Evolutionary conservation across 2,888 invertebrate genomes (phyloP), one percentile per base, ranked within the genome.

Genomic region (Mylabris sibirica): DNA sequence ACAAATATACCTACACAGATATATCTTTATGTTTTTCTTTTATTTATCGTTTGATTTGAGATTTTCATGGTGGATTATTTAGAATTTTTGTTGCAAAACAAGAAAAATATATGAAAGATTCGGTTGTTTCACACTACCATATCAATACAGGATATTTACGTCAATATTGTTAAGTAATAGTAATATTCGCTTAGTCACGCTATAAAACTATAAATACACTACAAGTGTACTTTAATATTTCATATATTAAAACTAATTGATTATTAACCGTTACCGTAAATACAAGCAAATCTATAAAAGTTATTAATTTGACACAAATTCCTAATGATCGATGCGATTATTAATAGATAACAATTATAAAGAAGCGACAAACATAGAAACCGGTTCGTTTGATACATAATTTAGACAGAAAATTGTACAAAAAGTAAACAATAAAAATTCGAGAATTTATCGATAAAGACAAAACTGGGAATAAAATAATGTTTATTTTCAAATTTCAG

Each of bases 401-500:
- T 38, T 12, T 3, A 30, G 8, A 30, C 30, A 30, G 30, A 30
- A 35, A 11, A 35, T 12, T 35, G 41, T 41, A 41, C 17, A 49
- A 17, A 49, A 49, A 49, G 20, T 17, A 49, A 49, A 49, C 17
- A 49, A 49, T 20, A 49, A 49, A 49, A 30, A 30, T 8, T 8
- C 30, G 8, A 30, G 30, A 30, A 49, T 49, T 49, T 49, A 49
- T 49, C 49, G 49, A 6, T 20, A 41, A 14, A 62, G 66, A 69
- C 64, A 69, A 30, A 30, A 69, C 66, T 69, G 49, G 9, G 49
- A 66, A 69, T 64, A 66, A 69, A 62, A 61, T 69, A 64, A 64
- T 69, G 69, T 69, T 69, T 69, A 66, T 66, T 69, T 69, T 69
- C 64, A 69, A 66, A 69, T 69, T 66, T 66, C 66, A 63, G 69